Evolutionary conservation across 2,797 vertebrate species (phyloP).

Genomic region (Cyclopterus lumpus): DNA sequence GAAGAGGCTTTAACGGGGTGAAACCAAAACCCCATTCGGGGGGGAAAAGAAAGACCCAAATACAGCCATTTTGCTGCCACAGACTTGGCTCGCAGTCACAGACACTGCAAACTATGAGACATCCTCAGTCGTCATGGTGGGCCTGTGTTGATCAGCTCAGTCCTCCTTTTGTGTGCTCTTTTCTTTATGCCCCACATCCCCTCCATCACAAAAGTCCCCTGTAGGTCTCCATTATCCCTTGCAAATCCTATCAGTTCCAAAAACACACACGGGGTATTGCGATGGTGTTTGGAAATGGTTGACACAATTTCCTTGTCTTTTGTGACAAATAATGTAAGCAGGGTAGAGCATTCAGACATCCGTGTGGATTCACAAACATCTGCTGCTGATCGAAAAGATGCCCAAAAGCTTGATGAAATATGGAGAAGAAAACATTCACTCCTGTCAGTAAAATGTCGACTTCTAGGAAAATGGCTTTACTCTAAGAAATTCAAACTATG

Average conservation of each 20-base stretch:
- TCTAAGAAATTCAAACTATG: conserved; percentile 17
- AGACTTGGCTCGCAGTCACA: conserved; percentile 59
- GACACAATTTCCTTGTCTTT: conserved; percentile 60
- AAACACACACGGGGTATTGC: conserved; percentile 60
- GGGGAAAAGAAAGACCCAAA: conserved; percentile 61
- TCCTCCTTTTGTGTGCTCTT: conserved; percentile 56
- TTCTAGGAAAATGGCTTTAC: conserved; percentile 44
- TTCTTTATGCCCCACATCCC: conserved; percentile 72
- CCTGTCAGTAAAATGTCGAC: conserved; percentile 20
- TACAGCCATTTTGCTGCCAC: conserved; percentile 50
- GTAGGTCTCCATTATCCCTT: conserved; percentile 70
- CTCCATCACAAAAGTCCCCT: conserved; percentile 67
- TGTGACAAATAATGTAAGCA: conserved; percentile 42
- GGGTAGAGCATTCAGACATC: conserved; percentile 54
- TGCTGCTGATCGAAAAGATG: conserved; percentile 65
- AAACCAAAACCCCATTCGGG: conserved; percentile 50
- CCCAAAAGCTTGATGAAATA: conserved; percentile 43
- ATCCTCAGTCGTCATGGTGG: conserved; percentile 61
- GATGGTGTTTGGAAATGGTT: conserved; percentile 52
- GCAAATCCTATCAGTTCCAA: conserved; percentile 71
- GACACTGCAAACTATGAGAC: conserved; percentile 47
- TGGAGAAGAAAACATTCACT: conserved; percentile 44
- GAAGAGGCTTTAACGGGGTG: conserved; percentile 58
- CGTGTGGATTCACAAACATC: conserved; percentile 73
- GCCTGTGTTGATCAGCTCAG: conserved; percentile 54